Evolutionary conservation across 37 sponge, comb jelly and placozoan genomes (phyloP).

Genomic region (Cliona cf. orientalis): DNA sequence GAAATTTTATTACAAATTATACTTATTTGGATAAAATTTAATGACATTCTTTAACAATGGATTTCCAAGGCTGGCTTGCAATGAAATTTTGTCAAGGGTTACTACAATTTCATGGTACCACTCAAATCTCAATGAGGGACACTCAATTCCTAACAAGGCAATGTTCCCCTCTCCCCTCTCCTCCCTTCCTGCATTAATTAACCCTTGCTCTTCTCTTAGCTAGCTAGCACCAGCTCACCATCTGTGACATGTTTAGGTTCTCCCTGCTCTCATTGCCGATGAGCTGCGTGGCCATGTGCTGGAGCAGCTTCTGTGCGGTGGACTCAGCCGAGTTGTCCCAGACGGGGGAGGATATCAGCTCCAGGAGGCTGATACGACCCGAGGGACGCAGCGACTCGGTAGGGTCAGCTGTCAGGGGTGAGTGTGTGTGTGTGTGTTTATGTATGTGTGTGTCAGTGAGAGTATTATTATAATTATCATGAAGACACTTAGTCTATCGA

Average conservation of each 20-base stretch:
- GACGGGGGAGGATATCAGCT: constrained; percentile 11
- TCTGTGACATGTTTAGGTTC: constrained; percentile 26
- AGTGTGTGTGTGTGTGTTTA: too few species aligned
- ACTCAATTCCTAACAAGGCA: too few species aligned
- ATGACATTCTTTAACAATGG: too few species aligned
- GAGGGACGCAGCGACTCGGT: too few species aligned
- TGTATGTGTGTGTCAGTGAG: not conserved
- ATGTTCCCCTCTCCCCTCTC: not conserved
- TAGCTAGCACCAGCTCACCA: not conserved
- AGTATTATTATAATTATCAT: too few species aligned
- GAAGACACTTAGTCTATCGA: too few species aligned
- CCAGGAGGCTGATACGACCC: constrained; percentile 40
- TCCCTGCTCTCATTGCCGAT: constrained; percentile 5
- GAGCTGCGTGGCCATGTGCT: constrained; percentile 21
- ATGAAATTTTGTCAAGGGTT: too few species aligned
- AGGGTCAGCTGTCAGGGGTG: not conserved
- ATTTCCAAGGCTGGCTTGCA: too few species aligned
- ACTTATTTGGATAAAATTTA: too few species aligned
- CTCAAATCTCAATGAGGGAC: too few species aligned
- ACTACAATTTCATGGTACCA: too few species aligned
- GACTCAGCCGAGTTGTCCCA: constrained; percentile 47
- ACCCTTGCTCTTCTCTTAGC: not conserved
- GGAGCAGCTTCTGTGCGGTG: constrained; percentile 40
- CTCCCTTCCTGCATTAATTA: not conserved
- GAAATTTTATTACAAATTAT: too few species aligned